phyloP scores from a whole-genome alignment of 2,888 invertebrate genomes.

The Cephonodes hylas region DNA sequence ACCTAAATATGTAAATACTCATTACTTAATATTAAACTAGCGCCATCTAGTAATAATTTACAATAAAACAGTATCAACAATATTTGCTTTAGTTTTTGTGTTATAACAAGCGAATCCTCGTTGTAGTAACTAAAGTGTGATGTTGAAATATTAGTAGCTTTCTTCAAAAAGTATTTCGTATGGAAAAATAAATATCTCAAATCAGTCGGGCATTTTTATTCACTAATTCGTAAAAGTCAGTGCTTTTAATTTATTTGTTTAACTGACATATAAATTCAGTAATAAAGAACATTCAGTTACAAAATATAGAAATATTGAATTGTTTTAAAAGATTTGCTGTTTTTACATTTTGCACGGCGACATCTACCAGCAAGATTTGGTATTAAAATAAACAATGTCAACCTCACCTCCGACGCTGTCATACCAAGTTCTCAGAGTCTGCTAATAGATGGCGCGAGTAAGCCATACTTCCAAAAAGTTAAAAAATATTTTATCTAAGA shows the following conservation, averaged over 20 bases:
- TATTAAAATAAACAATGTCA: neutral
- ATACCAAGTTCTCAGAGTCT: neutral
- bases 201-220: too few relatives aligned
- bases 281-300: neutral
- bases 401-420: too few relatives aligned
- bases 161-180: too few relatives aligned
- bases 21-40: neutral
- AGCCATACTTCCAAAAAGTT: neutral
- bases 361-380: neutral
- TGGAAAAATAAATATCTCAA: too few relatives aligned
- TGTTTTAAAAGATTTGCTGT: neutral
- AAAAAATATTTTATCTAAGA: too few relatives aligned
- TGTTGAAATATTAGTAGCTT: too few relatives aligned
- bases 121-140: too few relatives aligned
- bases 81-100: neutral
- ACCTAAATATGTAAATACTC: too few relatives aligned
- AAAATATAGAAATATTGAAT: neutral
- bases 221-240: too few relatives aligned
- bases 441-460: conserved; percentile 27
- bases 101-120: too few relatives aligned
- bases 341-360: neutral
- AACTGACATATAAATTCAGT: too few relatives aligned
- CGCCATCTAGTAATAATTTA: neutral
- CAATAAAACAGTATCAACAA: neutral
- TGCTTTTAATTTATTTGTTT: too few relatives aligned